Conservation (phyloP, 1,140 invertebrate species). For the Aphidius ervi region DNA sequence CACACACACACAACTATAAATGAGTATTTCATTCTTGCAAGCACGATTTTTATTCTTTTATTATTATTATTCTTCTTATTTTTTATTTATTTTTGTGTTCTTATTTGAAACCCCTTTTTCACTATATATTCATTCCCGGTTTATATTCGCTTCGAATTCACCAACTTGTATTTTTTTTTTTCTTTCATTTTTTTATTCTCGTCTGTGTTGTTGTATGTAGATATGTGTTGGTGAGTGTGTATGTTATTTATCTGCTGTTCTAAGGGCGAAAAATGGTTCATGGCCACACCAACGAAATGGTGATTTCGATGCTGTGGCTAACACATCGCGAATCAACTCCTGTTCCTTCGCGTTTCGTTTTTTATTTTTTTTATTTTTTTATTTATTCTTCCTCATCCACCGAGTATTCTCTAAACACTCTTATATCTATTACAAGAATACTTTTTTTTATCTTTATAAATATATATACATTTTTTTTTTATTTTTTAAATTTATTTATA, state of each 20-base stretch:
- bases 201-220: neutral
- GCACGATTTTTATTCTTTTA: no score
- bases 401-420: neutral
- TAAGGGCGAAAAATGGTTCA: slow-evolving; percentile 44
- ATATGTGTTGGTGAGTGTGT: no score
- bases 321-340: slow-evolving; percentile 1
- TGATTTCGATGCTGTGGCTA: slow-evolving; percentile 17
- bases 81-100: neutral
- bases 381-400: slow-evolving; percentile 7
- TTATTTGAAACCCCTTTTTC: slow-evolving; percentile 13
- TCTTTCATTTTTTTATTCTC: slow-evolving; percentile 14
- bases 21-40: no score
- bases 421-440: no score
- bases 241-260: slow-evolving; percentile 13
- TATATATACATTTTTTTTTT: no score
- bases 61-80: no score
- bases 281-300: slow-evolving; percentile 34
- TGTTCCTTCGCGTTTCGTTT: slow-evolving; percentile 8
- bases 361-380: slow-evolving; percentile 20
- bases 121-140: slow-evolving; percentile 24
- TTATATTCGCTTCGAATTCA: slow-evolving; percentile 19
- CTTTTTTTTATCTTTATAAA: no score
- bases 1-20: no score
- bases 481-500: no score
- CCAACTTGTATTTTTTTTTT: slow-evolving; percentile 13